phyloP scores from a whole-genome alignment of 2,113 vertebrate species.

The Aspidoscelis tigris region DNA sequence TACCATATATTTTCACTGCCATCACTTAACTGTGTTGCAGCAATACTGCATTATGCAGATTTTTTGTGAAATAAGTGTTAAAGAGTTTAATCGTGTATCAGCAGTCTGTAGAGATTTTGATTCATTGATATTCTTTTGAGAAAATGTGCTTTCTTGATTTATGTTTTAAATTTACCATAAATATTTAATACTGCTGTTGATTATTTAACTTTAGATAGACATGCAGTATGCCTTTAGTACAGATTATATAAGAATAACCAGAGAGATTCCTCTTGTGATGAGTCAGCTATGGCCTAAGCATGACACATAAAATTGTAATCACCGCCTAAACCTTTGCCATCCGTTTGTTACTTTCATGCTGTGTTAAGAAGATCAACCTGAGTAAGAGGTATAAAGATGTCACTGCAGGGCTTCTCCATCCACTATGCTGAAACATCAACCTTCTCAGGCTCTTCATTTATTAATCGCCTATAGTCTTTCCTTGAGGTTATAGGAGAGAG shows the following conservation, averaged over 20 bases:
- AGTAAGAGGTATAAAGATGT: too few species aligned
- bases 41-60: conserved; percentile 4
- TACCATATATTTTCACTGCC: neutral
- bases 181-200: neutral
- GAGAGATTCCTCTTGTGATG: neutral
- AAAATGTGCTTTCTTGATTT: neutral
- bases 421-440: too few species aligned
- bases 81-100: rapidly evolving
- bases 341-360: neutral
- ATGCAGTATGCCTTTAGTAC: neutral
- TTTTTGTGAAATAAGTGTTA: neutral
- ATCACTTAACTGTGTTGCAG: neutral
- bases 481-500: too few species aligned
- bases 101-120: neutral
- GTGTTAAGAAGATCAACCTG: neutral
- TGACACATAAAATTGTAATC: neutral
- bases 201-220: neutral
- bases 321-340: neutral
- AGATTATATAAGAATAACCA: neutral
- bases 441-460: too few species aligned
- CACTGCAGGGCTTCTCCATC: too few species aligned
- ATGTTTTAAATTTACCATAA: neutral
- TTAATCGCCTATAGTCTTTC: too few species aligned
- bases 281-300: neutral
- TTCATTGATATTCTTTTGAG: neutral